These are phyloP conservation scores for Brachyhypopomus occidentalis DNA, from an alignment of 2,113 vertebrate species.

Conservation along the genomic window DNA sequence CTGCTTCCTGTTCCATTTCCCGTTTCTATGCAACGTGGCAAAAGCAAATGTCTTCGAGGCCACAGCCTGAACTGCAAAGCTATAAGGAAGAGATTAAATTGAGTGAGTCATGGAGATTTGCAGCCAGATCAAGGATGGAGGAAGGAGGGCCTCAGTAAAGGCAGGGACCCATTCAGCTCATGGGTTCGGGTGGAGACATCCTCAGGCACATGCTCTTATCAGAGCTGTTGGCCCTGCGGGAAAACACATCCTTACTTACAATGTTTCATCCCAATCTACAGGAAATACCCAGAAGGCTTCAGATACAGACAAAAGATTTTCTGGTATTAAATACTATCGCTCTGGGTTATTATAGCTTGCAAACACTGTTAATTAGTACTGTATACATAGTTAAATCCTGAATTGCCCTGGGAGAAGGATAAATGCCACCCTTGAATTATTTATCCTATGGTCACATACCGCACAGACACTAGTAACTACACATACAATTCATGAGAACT, in stretches of 20 bases:
- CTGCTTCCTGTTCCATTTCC: not conserved
- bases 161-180: conserved; percentile 1
- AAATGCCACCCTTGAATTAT: not conserved
- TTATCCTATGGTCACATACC: not conserved
- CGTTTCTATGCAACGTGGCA: not conserved
- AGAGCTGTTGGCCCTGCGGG: conserved; percentile 1
- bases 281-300: not conserved
- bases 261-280: not conserved
- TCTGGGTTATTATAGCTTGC: not conserved
- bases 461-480: too few relatives aligned
- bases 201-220: conserved; percentile 45
- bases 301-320: not conserved
- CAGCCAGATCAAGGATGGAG: conserved; percentile 1
- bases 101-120: not conserved
- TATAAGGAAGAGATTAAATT: not conserved
- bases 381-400: not conserved
- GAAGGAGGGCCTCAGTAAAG: conserved; percentile 2
- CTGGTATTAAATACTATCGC: not conserved
- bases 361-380: not conserved
- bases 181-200: conserved; percentile 41
- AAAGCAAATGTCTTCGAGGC: not conserved
- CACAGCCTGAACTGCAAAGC: not conserved
- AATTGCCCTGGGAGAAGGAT: not conserved
- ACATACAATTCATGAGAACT: too few relatives aligned
- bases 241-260: conserved; percentile 9